Evolutionary conservation across 2,113 vertebrate genomes (phyloP), one percentile per base, ranked within the genome.

Genomic region (Podocnemis expansa): DNA sequence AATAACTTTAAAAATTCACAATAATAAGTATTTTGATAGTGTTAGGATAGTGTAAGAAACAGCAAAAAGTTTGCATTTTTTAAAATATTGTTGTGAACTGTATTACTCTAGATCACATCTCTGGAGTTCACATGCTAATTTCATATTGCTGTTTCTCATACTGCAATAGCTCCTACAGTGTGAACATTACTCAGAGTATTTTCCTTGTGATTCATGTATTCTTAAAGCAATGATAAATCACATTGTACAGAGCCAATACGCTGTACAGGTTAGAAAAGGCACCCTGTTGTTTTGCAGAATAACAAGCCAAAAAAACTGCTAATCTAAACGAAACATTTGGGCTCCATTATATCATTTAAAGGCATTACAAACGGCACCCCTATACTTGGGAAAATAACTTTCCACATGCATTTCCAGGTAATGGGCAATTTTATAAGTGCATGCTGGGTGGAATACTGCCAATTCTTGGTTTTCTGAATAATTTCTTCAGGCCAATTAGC

Each of bases 401-500:
- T 84, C 47, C 49, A 60, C 34, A 34, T 84, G 34, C 3, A 25
- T 97, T 91, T 96, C 51, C 56, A 87, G 34, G 47, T 56, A 91
- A 80, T 86, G 6, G 41, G 13, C 76, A 96, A 75, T 90, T 96
- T 78, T 96, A 21, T 86, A 76, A 0, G 27, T 89, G 22, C 80
- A 58, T 88, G 8, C 63, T 93, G 51, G 31, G 31, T 58, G 29
- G 90, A 94, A 94, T 54, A 81, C 55, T 93, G 89, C 75, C 63
- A 91, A 56, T 34, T 87, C 41, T 92, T 93, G 49, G n/a, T 93
- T 95, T 92, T 79, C 29, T 56, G 79, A 96, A 96, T 96, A 94
- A 95, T 84, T 94, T 95, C 67, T 86, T 96, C 45, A 84, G 76
- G 82, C 89, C 91, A 94, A 95, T 87, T 95, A 94, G 38, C 63